A percentile compares a stretch with the other conserved stretches of the same genome.
These are phyloP conservation scores for Venusia cambrica DNA, from an alignment of 2,888 invertebrate genomes.

Conservation along the genomic window DNA sequence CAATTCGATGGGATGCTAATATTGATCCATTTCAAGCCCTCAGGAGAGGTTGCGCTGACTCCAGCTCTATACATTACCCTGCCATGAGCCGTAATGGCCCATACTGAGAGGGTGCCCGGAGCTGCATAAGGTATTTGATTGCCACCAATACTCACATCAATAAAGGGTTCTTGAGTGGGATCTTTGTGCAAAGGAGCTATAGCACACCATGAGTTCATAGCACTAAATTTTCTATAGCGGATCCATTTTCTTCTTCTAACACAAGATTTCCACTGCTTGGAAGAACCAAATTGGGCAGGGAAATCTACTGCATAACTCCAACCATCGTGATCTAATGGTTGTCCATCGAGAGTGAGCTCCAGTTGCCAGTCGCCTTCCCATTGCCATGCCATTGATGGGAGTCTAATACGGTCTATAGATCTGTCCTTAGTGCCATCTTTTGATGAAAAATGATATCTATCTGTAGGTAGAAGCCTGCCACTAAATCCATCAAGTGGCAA, in stretches of 20 bases:
- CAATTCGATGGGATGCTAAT: slow-evolving; percentile 88
- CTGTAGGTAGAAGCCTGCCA: slow-evolving; percentile 91
- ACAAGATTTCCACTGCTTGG: slow-evolving; percentile 94
- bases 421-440: slow-evolving; percentile 90
- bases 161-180: slow-evolving; percentile 95
- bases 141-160: slow-evolving; percentile 94
- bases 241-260: slow-evolving; percentile 95
- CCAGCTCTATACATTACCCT: slow-evolving; percentile 93
- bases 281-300: slow-evolving; percentile 89
- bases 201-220: slow-evolving; percentile 95
- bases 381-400: slow-evolving; percentile 97
- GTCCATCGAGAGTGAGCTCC: slow-evolving; percentile 91
- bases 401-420: slow-evolving; percentile 88
- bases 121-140: slow-evolving; percentile 89
- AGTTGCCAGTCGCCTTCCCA: slow-evolving; percentile 98
- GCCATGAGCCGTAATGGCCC: slow-evolving; percentile 96
- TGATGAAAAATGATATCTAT: slow-evolving; percentile 92
- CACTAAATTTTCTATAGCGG: slow-evolving; percentile 91
- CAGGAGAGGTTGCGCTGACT: slow-evolving; percentile 90
- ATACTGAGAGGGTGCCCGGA: slow-evolving; percentile 89
- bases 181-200: slow-evolving; percentile 94
- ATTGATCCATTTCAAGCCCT: slow-evolving; percentile 92
- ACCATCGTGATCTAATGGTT: slow-evolving; percentile 93
- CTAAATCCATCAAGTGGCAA: slow-evolving; percentile 94
- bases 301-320: slow-evolving; percentile 97